Percentiles rank a stretch among this genome's conserved stretches.
These are phyloP conservation scores for Neomorphus geoffroyi DNA, from an alignment of 2,797 vertebrate genomes.

Conservation along the genomic window DNA sequence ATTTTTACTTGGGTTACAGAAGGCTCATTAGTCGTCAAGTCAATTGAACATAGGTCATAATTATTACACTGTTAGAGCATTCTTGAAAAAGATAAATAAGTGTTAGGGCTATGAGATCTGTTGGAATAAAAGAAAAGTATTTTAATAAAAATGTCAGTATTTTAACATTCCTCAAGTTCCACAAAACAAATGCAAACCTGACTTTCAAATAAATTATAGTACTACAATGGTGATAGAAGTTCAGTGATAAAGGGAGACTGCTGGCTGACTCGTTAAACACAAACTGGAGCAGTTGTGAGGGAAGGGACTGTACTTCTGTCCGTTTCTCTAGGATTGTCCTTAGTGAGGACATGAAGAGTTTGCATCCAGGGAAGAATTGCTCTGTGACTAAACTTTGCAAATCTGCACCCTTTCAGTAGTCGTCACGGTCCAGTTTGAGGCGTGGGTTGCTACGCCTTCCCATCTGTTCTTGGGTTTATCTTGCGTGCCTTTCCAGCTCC, in stretches of 20 bases:
- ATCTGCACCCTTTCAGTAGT: accelerated
- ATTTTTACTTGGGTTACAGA: conserved; percentile 56
- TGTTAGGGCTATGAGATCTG: background rate
- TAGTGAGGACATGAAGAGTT: background rate
- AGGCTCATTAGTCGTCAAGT: conserved; percentile 52
- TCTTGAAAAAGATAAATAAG: conserved; percentile 61
- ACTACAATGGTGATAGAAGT: background rate
- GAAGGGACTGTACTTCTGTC: background rate
- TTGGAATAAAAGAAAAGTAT: conserved; percentile 24
- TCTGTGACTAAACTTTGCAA: background rate
- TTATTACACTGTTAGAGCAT: conserved; percentile 22
- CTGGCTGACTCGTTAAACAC: background rate
- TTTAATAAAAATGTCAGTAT: conserved; percentile 52
- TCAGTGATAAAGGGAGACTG: background rate
- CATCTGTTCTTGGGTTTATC: background rate
- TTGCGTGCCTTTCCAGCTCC: background rate
- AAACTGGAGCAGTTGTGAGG: background rate
- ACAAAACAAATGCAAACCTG: conserved; percentile 1
- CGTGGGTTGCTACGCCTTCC: background rate
- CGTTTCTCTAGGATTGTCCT: background rate
- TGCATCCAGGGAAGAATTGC: background rate
- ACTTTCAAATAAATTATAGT: conserved; percentile 8
- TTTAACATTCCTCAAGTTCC: conserved; percentile 24
- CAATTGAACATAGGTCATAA: conserved; percentile 60
- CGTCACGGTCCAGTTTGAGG: background rate